Evolutionary conservation across 53 echinoderm and acorn worm genomes (phyloP).

Genomic region (Crossaster papposus): DNA sequence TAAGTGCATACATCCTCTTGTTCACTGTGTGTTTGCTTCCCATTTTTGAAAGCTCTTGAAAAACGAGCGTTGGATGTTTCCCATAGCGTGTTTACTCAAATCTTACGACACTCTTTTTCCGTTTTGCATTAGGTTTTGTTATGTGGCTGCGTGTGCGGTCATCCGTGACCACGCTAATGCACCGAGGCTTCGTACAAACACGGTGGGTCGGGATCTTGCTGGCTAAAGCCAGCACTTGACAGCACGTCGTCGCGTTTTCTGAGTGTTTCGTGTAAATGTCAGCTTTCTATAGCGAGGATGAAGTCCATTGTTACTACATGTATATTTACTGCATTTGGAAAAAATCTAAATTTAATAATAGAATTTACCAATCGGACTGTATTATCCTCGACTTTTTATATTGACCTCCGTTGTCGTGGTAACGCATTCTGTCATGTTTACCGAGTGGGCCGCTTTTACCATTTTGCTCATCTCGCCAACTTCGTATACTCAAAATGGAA

Average conservation of each 20-base stretch:
- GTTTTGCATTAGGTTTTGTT: constrained; percentile 27
- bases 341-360: not conserved
- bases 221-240: not conserved
- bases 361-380: constrained; percentile 12
- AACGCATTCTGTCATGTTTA: not conserved
- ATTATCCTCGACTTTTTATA: not conserved
- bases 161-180: constrained; percentile 21
- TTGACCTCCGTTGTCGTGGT: constrained; percentile 1
- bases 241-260: not conserved
- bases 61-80: not conserved
- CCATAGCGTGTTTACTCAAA: constrained; percentile 34
- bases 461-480: not conserved
- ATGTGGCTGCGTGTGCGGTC: not conserved
- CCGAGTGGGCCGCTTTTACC: not conserved
- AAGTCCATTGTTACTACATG: not conserved
- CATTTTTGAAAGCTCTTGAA: not conserved
- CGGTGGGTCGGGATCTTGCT: not conserved
- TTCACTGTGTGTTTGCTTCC: not conserved
- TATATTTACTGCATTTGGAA: not conserved
- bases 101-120: constrained; percentile 46
- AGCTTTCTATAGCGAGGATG: not conserved
- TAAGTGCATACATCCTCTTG: not conserved
- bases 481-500: too few species aligned
- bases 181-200: constrained; percentile 5
- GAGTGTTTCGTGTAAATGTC: not conserved